Evolutionary conservation across 2,888 invertebrate genomes (phyloP).

Genomic region (Philaethria dido): DNA sequence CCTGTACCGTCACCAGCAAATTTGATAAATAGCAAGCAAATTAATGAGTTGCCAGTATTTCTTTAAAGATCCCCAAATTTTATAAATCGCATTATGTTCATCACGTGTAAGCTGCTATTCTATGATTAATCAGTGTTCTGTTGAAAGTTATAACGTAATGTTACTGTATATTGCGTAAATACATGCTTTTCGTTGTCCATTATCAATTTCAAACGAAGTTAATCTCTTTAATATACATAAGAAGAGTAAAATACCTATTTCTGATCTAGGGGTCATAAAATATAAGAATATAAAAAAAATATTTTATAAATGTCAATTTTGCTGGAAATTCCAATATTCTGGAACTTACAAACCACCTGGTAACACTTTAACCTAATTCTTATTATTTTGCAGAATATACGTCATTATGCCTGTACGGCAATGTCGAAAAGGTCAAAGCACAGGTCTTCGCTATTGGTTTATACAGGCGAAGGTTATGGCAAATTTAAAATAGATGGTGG

Average conservation of each 20-base stretch:
- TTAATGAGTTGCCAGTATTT: conserved; percentile 16
- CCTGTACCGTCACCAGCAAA: conserved; percentile 17
- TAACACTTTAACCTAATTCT: conserved; percentile 30
- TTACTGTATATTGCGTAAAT: background rate
- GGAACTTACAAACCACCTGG: conserved; percentile 19
- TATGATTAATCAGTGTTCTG: too few relatives aligned
- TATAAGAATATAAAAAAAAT: background rate
- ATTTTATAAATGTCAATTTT: background rate
- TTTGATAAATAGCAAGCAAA: conserved; percentile 13
- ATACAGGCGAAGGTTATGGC: background rate
- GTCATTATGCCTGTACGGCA: conserved; percentile 26
- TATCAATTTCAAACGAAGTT: background rate
- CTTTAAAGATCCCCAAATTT: background rate
- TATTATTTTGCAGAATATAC: conserved; percentile 23
- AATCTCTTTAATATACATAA: background rate
- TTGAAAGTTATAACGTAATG: background rate
- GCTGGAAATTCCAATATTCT: conserved; percentile 9
- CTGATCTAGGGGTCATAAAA: background rate
- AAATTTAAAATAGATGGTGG: too few relatives aligned
- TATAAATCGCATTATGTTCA: background rate
- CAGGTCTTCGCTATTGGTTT: background rate
- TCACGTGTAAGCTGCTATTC: background rate
- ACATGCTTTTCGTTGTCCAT: background rate
- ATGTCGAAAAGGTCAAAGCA: conserved; percentile 36
- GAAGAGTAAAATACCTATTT: background rate